Conservation (phyloP, 2,113 vertebrate species). For the Microtus pennsylvanicus region DNA sequence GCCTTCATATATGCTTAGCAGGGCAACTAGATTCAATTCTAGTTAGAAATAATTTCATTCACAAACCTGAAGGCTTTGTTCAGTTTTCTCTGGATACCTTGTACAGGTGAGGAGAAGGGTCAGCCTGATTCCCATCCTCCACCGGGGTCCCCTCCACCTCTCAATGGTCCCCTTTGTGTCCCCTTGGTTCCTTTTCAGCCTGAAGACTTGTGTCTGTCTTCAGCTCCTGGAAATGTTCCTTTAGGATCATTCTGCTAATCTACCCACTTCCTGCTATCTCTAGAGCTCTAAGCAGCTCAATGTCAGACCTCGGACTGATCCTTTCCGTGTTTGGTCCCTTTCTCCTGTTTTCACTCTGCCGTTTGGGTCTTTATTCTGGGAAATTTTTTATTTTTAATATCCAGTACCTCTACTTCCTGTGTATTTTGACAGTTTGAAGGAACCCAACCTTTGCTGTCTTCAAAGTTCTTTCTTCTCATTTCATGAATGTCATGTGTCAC, state of each 20-base stretch:
- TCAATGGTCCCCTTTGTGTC: neutral
- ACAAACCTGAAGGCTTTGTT: neutral
- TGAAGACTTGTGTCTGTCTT: constrained; percentile 7
- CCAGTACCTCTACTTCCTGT: neutral
- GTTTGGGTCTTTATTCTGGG: neutral
- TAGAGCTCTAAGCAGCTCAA: neutral
- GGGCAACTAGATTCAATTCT: neutral
- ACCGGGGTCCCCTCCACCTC: neutral
- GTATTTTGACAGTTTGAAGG: constrained; percentile 1
- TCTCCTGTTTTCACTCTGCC: neutral
- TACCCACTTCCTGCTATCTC: neutral
- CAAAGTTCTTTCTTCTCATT: neutral
- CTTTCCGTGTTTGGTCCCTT: neutral
- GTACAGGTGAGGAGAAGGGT: neutral
- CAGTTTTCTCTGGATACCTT: neutral
- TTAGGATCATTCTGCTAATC: neutral
- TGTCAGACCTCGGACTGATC: neutral
- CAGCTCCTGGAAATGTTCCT: neutral
- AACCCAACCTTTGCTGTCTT: neutral
- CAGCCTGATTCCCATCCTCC: neutral
- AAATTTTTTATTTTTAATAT: neutral
- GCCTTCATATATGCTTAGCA: neutral
- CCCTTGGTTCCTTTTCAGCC: neutral
- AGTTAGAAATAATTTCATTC: neutral
- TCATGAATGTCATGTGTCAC: neutral